Conservation (phyloP, 2,888 invertebrate species). For the Tetranychus truncatus region DNA sequence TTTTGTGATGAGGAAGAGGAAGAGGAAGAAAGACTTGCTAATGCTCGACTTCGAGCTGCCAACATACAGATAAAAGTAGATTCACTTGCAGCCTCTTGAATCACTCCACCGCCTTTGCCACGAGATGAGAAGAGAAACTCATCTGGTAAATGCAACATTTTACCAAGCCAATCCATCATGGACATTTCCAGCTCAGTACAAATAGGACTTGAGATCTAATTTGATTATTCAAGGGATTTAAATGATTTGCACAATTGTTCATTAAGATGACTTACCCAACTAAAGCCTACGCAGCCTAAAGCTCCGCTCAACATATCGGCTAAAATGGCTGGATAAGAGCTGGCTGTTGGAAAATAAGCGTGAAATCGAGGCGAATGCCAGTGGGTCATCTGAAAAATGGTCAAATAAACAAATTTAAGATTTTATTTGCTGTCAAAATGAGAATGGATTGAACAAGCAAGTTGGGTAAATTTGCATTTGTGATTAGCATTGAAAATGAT, state of each 20-base stretch:
- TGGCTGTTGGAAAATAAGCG: slow-evolving; percentile 68
- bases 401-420: neutral
- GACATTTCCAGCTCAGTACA: slow-evolving; percentile 88
- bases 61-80: slow-evolving; percentile 62
- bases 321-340: slow-evolving; percentile 63
- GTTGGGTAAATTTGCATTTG: too few species aligned
- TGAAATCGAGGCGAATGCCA: slow-evolving; percentile 88
- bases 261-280: slow-evolving; percentile 52
- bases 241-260: neutral
- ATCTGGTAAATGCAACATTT: slow-evolving; percentile 68
- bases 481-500: too few species aligned
- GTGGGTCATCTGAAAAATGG: slow-evolving; percentile 48
- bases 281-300: slow-evolving; percentile 64
- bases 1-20: neutral
- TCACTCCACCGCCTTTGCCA: slow-evolving; percentile 35
- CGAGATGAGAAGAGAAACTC: slow-evolving; percentile 44
- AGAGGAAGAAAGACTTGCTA: slow-evolving; percentile 13
- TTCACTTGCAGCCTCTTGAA: slow-evolving; percentile 72
- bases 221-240: neutral
- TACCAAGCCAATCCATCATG: slow-evolving; percentile 87
- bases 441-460: too few species aligned
- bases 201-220: slow-evolving; percentile 75
- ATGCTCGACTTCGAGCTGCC: slow-evolving; percentile 38
- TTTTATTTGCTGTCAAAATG: too few species aligned
- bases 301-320: slow-evolving; percentile 68